Conservation (phyloP, 2,888 invertebrate genomes). For the Euplagia quadripunctaria region DNA sequence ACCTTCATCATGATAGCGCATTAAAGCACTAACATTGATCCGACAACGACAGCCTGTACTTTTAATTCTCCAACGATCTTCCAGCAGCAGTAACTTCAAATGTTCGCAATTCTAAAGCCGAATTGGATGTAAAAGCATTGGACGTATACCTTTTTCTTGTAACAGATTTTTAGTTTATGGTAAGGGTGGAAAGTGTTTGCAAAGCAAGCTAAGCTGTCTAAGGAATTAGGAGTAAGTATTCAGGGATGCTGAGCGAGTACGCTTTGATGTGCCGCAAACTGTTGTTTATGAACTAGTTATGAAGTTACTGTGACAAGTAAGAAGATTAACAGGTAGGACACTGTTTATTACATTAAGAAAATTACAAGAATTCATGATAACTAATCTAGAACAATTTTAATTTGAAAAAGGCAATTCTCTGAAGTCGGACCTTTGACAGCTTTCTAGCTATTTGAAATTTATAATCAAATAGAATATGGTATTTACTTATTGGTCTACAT, state of each 20-base stretch:
- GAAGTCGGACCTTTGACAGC: background rate
- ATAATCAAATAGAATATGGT: background rate
- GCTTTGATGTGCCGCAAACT: constrained; percentile 49
- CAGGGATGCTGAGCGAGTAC: constrained; percentile 38
- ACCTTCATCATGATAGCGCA: constrained; percentile 37
- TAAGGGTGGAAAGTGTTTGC: constrained; percentile 48
- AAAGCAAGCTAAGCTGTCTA: constrained; percentile 57
- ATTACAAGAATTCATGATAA: constrained; percentile 1
- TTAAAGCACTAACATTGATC: background rate
- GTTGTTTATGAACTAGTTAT: constrained; percentile 33
- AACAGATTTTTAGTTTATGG: constrained; percentile 22
- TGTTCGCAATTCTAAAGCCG: background rate
- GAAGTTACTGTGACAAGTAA: constrained; percentile 9
- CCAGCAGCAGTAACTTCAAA: background rate
- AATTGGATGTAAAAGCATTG: constrained; percentile 3
- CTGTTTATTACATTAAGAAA: constrained; percentile 15
- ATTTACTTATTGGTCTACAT: background rate
- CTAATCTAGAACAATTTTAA: too few relatives aligned
- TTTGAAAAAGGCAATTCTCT: too few relatives aligned
- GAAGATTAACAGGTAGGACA: background rate
- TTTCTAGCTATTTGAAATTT: background rate
- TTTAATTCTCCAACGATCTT: background rate
- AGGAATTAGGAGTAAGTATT: constrained; percentile 53
- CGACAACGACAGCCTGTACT: background rate
- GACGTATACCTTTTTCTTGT: background rate